Evolutionary conservation across 2,888 invertebrate genomes (phyloP), one percentile per base, ranked within the genome.

Genomic region (Tachina lurida): DNA sequence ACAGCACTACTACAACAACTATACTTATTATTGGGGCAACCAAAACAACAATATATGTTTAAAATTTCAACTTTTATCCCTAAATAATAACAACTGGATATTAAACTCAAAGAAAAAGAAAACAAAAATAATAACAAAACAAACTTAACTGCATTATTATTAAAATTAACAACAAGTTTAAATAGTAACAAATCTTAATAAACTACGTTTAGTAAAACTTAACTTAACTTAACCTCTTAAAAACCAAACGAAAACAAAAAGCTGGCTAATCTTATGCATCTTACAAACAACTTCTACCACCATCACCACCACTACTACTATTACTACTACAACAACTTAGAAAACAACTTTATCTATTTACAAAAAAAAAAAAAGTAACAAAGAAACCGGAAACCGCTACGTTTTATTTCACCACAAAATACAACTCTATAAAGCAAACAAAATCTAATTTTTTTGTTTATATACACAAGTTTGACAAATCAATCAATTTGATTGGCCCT

Each of bases 191-290:
- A 77, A 73, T 67, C 71, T 73, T 77, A 65, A 77, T 65, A 45
- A 77, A 65, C 65, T 83, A 71, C 43, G 65, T 71, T 58, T 73
- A 73, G 67, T 19, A 65, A 77, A 71, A 81, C 31, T 76, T 71
- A 83, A 54, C 31, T 76, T 71, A 83, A 54, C 43, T 60, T 54
- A 83, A 81, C 60, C 67, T 74, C 74, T 73, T 45, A 70, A 56
- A 71, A 71, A 71, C 49, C 58, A 67, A 81, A 75, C 75, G 68
- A 81, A 67, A 75, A 75, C 81, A 79, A 80, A 86, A 79, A 71
- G 83, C 86, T 86, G 85, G 85, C 85, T 71, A 83, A 71, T 82
- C 78, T 86, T 83, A 83, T 73, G 86, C 83, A 86, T 83, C 83
- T 58, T 68, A 81, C 75, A 81, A 74, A 81, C 77, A 78, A 81